A percentile compares a stretch with the other conserved stretches of the same genome.
Evolutionary conservation across 2,888 invertebrate species (phyloP).

Genomic region (Agelastica alni): DNA sequence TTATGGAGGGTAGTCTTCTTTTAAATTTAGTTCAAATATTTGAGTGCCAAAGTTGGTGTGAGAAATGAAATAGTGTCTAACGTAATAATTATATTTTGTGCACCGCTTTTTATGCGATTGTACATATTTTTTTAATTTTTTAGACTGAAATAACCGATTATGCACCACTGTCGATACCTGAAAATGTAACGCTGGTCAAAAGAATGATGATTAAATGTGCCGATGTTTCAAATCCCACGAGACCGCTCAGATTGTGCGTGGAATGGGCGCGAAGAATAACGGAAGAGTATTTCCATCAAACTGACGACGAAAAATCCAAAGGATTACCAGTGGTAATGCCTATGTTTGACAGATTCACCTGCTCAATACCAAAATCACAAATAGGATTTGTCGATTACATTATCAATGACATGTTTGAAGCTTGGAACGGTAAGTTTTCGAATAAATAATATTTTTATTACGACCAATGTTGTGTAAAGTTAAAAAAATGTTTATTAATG

Average conservation of each 20-base stretch:
- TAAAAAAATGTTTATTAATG: too few relatives aligned
- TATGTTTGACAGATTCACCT: constrained; percentile 92
- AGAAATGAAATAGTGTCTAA: too few relatives aligned
- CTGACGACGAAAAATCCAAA: constrained; percentile 90
- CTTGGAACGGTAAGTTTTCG: constrained; percentile 89
- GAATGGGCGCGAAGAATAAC: constrained; percentile 97
- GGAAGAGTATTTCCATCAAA: constrained; percentile 97
- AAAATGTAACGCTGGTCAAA: constrained; percentile 85
- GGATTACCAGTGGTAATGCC: constrained; percentile 97
- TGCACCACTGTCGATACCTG: constrained; percentile 63
- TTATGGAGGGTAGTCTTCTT: too few relatives aligned
- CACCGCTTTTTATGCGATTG: too few relatives aligned
- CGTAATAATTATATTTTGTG: too few relatives aligned
- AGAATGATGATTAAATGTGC: constrained; percentile 98
- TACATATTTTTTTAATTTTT: constrained; percentile 1
- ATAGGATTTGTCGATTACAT: constrained; percentile 98
- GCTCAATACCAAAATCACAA: constrained; percentile 97
- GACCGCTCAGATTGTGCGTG: constrained; percentile 80
- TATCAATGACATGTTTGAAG: constrained; percentile 96
- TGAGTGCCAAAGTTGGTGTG: too few relatives aligned
- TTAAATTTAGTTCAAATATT: too few relatives aligned
- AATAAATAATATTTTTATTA: too few relatives aligned
- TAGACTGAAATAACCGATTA: constrained; percentile 36
- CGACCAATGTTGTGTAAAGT: too few relatives aligned
- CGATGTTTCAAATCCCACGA: constrained; percentile 95